These are phyloP conservation scores for Sparidentex hasta DNA, from an alignment of 2,797 vertebrate species.

Conservation along the genomic window DNA sequence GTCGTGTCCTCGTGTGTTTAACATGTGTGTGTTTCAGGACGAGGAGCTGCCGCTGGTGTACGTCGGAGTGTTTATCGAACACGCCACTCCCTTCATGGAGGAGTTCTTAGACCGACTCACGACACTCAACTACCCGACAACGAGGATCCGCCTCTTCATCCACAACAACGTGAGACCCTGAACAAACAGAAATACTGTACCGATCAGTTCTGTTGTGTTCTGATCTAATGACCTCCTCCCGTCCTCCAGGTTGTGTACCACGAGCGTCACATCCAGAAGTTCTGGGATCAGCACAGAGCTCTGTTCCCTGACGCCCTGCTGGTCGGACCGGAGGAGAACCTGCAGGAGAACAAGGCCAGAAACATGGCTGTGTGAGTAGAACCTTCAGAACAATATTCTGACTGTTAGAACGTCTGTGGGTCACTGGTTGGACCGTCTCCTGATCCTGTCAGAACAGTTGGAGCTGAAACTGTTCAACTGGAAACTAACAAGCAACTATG, in stretches of 20 bases:
- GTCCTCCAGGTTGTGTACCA: constrained; percentile 89
- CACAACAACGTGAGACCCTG: constrained; percentile 87
- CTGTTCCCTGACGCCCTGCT: constrained; percentile 83
- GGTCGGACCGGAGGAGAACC: constrained; percentile 90
- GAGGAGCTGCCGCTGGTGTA: constrained; percentile 87
- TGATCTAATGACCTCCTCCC: fast-evolving
- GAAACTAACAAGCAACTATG: no score
- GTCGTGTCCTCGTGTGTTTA: fast-evolving
- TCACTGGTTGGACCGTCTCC: no score
- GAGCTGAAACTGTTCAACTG: no score
- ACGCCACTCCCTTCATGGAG: constrained; percentile 89
- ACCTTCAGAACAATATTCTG: no score
- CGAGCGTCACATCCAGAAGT: constrained; percentile 87
- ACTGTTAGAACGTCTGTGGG: no score
- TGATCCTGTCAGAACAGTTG: no score
- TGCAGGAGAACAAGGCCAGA: constrained; percentile 86
- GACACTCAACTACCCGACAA: constrained; percentile 85
- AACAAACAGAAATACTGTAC: neutral
- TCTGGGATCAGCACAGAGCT: constrained; percentile 83
- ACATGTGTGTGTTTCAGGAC: constrained; percentile 71
- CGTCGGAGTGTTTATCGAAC: constrained; percentile 89
- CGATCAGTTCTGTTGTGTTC: no score
- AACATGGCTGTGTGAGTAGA: constrained; percentile 90
- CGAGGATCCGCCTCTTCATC: constrained; percentile 87
- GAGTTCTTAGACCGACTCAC: constrained; percentile 89